Percentiles rank a stretch among this genome's conserved stretches.
These are phyloP conservation scores for Prochilodus magdalenae DNA, from an alignment of 2,113 vertebrate species.

Conservation along the genomic window DNA sequence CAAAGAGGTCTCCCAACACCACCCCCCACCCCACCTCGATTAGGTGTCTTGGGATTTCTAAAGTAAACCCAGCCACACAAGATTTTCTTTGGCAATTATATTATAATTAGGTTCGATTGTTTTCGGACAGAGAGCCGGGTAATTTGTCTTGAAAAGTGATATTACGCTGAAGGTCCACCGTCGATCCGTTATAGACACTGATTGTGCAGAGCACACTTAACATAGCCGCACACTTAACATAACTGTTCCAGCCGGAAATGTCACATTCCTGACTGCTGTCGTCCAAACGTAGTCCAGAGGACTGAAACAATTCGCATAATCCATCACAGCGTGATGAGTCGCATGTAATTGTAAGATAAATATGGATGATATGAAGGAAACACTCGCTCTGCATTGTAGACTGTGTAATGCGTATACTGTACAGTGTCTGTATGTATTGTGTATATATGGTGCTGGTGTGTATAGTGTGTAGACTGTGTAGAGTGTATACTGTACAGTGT, in stretches of 20 bases:
- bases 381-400: too few relatives aligned
- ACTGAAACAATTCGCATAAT: conserved; percentile 10
- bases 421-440: too few relatives aligned
- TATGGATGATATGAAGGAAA: not conserved
- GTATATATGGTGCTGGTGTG: too few relatives aligned
- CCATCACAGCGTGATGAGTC: not conserved
- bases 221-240: not conserved
- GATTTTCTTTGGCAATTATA: conserved; percentile 43
- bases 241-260: conserved; percentile 11
- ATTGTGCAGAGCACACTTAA: conserved; percentile 26
- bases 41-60: conserved; percentile 19
- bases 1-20: conserved; percentile 4
- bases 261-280: conserved; percentile 35
- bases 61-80: conserved; percentile 22
- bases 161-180: conserved; percentile 35
- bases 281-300: not conserved
- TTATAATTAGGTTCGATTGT: conserved; percentile 45
- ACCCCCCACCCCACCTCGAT: too few relatives aligned
- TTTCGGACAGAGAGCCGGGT: conserved; percentile 35
- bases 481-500: too few relatives aligned
- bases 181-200: conserved; percentile 18
- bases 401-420: too few relatives aligned
- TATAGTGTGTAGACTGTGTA: too few relatives aligned
- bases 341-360: conserved; percentile 1
- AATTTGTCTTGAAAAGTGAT: conserved; percentile 52